These are phyloP conservation scores for Agelastica alni DNA, from an alignment of 2,888 invertebrate genomes.

Conservation along the genomic window DNA sequence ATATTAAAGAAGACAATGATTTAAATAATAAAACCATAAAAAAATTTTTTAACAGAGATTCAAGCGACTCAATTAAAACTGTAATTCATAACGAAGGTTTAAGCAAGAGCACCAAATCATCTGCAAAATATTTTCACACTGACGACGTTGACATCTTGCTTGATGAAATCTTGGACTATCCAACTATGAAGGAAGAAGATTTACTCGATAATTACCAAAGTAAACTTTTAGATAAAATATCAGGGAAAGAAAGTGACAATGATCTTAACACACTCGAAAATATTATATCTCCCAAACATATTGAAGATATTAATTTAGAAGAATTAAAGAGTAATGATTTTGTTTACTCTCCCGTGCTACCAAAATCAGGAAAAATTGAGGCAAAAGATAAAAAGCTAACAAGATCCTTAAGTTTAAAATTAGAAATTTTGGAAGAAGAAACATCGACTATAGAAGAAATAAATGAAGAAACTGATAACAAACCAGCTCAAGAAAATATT, in stretches of 20 bases:
- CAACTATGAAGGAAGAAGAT: slow-evolving; percentile 34
- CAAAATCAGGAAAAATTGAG: slow-evolving; percentile 7
- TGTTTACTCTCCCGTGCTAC: slow-evolving; percentile 3
- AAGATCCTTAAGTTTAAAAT: slow-evolving; percentile 10
- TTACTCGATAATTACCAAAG: slow-evolving; percentile 39
- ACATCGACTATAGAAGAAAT: slow-evolving; percentile 21
- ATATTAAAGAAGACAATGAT: slow-evolving; percentile 31
- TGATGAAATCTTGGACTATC: slow-evolving; percentile 24
- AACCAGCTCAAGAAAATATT: too few species aligned
- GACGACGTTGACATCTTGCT: not conserved
- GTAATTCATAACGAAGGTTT: slow-evolving; percentile 36
- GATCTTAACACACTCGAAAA: slow-evolving; percentile 11
- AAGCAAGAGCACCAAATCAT: not conserved
- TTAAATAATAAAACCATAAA: not conserved
- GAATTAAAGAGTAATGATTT: slow-evolving; percentile 5
- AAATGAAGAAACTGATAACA: too few species aligned
- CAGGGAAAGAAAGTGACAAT: slow-evolving; percentile 33
- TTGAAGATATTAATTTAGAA: slow-evolving; percentile 15
- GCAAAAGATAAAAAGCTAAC: slow-evolving; percentile 4
- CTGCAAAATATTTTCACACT: not conserved
- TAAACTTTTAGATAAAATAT: slow-evolving; percentile 38
- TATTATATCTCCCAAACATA: slow-evolving; percentile 14
- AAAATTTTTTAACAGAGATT: slow-evolving; percentile 40
- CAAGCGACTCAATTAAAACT: slow-evolving; percentile 42
- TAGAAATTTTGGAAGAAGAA: slow-evolving; percentile 18